These are phyloP conservation scores for Hydractinia echinata DNA, from an alignment of 30 jellyfish, hydroid and myxozoan genomes.

Conservation along the genomic window DNA sequence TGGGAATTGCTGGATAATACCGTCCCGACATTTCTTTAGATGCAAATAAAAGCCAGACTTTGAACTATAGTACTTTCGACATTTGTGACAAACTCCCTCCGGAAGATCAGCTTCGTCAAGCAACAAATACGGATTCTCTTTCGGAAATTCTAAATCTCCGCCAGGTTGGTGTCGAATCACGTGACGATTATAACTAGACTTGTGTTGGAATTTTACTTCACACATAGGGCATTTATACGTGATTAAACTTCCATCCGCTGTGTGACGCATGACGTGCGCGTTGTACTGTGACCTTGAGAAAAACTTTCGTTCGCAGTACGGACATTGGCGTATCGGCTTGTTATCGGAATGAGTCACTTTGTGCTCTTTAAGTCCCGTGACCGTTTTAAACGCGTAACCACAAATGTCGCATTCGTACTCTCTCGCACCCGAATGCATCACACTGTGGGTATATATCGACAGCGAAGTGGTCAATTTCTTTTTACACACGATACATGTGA, in stretches of 20 bases:
- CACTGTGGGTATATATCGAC: constrained; percentile 50
- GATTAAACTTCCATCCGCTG: constrained; percentile 44
- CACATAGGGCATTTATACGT: constrained; percentile 42
- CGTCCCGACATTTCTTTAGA: constrained; percentile 43
- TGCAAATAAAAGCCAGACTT: constrained; percentile 46
- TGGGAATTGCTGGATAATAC: constrained; percentile 34
- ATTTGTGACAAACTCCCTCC: constrained; percentile 46
- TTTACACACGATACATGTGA: constrained; percentile 44
- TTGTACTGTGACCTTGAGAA: constrained; percentile 44
- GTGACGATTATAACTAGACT: constrained; percentile 48
- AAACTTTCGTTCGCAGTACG: constrained; percentile 37
- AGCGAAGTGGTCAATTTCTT: constrained; percentile 40
- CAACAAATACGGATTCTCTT: constrained; percentile 39
- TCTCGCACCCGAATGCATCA: constrained; percentile 48
- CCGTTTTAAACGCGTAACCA: constrained; percentile 45
- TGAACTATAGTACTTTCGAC: constrained; percentile 41
- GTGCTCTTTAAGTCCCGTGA: constrained; percentile 42
- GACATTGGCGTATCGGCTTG: constrained; percentile 41
- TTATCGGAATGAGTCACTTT: constrained; percentile 39
- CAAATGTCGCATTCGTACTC: constrained; percentile 42
- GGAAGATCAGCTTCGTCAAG: constrained; percentile 40
- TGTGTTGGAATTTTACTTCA: constrained; percentile 37
- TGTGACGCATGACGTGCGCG: constrained; percentile 49
- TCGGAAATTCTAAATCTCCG: constrained; percentile 45
- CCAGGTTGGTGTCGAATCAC: constrained; percentile 50